Conservation (phyloP, 2,113 vertebrate genomes). For the Misgurnus anguillicaudatus region DNA sequence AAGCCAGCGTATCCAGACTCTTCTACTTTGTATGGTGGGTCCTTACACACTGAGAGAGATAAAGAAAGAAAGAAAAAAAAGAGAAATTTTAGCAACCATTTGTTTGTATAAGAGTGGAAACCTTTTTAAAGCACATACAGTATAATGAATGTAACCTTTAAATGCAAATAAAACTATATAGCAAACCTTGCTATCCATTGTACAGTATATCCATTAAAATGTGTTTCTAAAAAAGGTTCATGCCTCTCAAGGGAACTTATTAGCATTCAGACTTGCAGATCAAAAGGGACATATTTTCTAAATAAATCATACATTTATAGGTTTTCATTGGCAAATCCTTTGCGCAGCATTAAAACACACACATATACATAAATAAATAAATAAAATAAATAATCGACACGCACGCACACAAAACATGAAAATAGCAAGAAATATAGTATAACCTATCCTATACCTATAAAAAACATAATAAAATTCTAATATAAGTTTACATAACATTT, state of each 20-base stretch:
- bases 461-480: no score
- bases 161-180: not conserved
- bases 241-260: constrained; percentile 62
- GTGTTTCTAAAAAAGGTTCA: not conserved
- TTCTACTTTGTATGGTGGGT: constrained; percentile 91
- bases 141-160: not conserved
- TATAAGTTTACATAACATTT: not conserved
- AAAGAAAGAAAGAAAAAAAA: not conserved
- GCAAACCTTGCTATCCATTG: not conserved
- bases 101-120: not conserved
- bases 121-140: no score
- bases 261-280: constrained; percentile 39
- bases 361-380: no score
- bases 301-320: not conserved
- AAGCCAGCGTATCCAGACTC: constrained; percentile 92
- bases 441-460: no score
- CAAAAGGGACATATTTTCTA: constrained; percentile 26
- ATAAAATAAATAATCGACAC: no score
- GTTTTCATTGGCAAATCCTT: constrained; percentile 3
- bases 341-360: not conserved
- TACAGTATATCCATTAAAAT: not conserved
- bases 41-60: constrained; percentile 81
- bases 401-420: no score
- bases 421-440: no score
- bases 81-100: not conserved